Conservation (phyloP, 2,113 vertebrate species). For the Ceratotherium simum region DNA sequence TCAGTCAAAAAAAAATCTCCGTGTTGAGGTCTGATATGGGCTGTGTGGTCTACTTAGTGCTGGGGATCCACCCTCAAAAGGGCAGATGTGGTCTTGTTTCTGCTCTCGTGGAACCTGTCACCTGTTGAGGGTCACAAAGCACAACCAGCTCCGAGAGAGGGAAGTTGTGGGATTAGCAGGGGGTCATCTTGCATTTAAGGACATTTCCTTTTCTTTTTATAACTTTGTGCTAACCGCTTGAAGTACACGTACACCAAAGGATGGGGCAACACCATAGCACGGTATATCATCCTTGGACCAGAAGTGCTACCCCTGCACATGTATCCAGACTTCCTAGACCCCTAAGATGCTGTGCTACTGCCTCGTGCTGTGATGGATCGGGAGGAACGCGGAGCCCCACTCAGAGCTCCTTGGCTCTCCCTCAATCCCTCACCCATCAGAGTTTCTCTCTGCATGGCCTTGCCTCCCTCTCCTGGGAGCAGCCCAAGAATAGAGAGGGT, state of each 20-base stretch:
- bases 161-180: background rate
- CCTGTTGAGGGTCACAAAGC: too few species aligned
- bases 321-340: background rate
- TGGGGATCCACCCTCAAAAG: background rate
- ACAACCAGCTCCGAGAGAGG: background rate
- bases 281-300: too few species aligned
- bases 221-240: background rate
- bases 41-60: background rate
- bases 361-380: accelerated
- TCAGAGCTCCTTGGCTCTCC: background rate
- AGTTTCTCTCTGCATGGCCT: background rate
- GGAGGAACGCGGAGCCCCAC: too few species aligned
- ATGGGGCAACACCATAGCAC: background rate
- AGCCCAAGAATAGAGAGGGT: background rate
- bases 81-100: background rate
- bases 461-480: too few species aligned
- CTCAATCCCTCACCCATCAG: background rate
- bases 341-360: background rate
- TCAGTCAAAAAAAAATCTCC: background rate
- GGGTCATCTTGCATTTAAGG: background rate
- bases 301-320: background rate
- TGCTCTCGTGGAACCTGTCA: background rate
- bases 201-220: background rate
- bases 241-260: background rate
- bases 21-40: background rate